Percentiles rank a stretch among this genome's conserved stretches.
Evolutionary conservation across 2,797 vertebrate species (phyloP).

Genomic region (Hafferia zeledoni): DNA sequence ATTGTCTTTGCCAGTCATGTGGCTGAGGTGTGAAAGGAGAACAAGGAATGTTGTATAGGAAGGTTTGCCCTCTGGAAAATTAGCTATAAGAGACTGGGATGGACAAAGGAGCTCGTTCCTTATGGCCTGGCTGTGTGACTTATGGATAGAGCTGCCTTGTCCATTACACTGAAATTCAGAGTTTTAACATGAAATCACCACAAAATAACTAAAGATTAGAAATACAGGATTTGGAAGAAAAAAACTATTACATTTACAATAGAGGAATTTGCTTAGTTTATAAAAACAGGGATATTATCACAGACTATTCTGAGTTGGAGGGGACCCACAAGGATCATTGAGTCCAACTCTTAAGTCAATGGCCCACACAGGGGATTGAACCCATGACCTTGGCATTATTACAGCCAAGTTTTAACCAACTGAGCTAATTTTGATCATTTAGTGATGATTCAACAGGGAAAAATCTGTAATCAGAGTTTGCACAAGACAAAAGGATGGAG

Average conservation of each 20-base stretch:
- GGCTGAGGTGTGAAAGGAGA: neutral
- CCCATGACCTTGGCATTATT: too few species aligned
- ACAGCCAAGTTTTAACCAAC: too few species aligned
- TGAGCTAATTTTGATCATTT: neutral
- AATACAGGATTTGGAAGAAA: neutral
- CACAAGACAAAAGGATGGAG: neutral
- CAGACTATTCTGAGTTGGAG: too few species aligned
- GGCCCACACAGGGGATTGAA: too few species aligned
- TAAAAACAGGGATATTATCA: neutral
- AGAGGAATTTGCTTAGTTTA: neutral
- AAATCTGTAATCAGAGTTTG: neutral
- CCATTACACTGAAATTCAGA: neutral
- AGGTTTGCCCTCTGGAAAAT: neutral
- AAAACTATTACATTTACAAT: neutral
- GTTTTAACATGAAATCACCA: neutral
- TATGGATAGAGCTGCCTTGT: neutral
- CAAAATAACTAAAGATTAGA: neutral
- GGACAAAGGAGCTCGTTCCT: neutral
- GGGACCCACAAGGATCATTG: too few species aligned
- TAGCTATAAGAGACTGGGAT: neutral
- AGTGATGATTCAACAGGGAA: neutral
- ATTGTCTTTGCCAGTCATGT: neutral
- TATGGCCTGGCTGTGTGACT: neutral
- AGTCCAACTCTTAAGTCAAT: too few species aligned
- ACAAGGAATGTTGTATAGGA: neutral